Evolutionary conservation across 2,113 vertebrate species (phyloP).

Genomic region (Cariama cristata): DNA sequence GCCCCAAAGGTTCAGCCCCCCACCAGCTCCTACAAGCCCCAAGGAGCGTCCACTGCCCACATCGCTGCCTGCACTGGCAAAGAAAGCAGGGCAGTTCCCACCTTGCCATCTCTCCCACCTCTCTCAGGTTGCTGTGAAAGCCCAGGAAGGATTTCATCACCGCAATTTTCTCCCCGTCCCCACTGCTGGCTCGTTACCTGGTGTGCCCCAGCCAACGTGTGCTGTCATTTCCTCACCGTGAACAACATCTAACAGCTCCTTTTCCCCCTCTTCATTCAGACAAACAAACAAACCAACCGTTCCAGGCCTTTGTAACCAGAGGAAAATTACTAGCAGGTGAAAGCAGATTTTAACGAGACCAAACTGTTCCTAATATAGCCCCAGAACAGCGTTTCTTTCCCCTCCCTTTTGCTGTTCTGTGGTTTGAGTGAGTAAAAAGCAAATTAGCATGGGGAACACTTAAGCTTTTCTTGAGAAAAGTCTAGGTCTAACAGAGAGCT

Average conservation of each 20-base stretch:
- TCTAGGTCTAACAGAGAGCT: background rate
- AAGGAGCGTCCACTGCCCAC: background rate
- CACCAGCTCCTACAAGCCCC: background rate
- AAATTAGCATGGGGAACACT: background rate
- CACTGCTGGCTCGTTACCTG: background rate
- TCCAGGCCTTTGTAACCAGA: background rate
- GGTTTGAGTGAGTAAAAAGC: background rate
- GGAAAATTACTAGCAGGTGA: conserved; percentile 71
- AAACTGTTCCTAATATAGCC: conserved; percentile 7
- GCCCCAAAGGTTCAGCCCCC: background rate
- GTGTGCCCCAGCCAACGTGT: rapidly evolving
- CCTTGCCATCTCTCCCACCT: background rate
- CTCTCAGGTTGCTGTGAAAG: background rate
- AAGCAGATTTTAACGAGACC: conserved; percentile 51
- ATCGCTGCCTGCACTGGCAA: background rate
- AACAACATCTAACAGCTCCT: background rate
- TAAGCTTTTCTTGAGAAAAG: background rate
- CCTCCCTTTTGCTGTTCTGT: background rate
- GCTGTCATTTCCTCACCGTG: background rate
- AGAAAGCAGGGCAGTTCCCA: background rate
- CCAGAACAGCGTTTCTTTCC: background rate
- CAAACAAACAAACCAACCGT: background rate
- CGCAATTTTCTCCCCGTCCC: background rate
- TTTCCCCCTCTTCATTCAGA: background rate
- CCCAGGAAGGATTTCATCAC: background rate